Evolutionary conservation across 1,140 invertebrate genomes (phyloP).

Genomic region (Pogonognathellus flavescens): DNA sequence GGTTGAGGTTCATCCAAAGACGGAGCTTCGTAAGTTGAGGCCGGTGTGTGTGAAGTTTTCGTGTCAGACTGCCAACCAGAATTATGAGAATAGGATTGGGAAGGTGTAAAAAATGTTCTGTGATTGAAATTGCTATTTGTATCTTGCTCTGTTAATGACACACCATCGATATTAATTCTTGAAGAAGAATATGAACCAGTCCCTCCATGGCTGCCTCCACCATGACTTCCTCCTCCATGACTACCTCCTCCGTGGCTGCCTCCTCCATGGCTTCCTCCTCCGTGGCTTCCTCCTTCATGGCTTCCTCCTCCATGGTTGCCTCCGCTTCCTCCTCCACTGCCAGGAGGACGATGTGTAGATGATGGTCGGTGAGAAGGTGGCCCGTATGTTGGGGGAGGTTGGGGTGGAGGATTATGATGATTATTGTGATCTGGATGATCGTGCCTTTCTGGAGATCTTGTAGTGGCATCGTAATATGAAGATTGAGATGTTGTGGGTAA

Average conservation of each 20-base stretch:
- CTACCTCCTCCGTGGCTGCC: not conserved
- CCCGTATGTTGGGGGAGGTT: not conserved
- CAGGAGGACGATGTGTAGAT: not conserved
- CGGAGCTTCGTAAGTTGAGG: not conserved
- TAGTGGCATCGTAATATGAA: not conserved
- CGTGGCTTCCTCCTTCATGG: not conserved
- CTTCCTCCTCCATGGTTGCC: too few species aligned
- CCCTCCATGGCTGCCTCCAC: not conserved
- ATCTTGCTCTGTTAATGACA: not conserved
- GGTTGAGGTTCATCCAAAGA: not conserved
- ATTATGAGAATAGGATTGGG: not conserved
- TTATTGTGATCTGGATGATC: not conserved
- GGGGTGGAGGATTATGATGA: not conserved
- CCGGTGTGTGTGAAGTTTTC: not conserved
- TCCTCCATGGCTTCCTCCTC: not conserved
- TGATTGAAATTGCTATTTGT: conserved; percentile 13
- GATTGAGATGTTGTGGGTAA: not conserved
- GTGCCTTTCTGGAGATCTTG: not conserved
- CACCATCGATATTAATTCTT: not conserved
- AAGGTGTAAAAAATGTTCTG: not conserved
- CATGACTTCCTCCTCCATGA: conserved; percentile 2
- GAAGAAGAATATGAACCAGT: not conserved
- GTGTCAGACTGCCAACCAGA: not conserved
- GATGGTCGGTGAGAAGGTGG: not conserved
- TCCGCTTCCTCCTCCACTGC: conserved; percentile 1